Conservation (phyloP, 2,113 vertebrate species). For the Oenanthe oenanthe region DNA sequence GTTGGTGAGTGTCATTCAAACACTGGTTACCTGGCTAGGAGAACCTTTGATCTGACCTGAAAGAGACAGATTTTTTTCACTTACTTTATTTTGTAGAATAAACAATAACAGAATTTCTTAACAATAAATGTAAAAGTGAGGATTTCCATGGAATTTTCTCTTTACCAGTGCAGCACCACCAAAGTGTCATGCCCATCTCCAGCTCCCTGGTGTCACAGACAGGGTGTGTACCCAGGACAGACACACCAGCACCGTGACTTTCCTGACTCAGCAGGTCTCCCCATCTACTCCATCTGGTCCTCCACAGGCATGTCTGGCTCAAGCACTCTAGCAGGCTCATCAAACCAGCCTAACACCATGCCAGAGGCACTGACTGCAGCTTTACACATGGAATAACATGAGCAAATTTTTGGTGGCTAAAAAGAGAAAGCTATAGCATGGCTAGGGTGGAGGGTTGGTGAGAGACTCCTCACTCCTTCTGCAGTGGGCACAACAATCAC, state of each 20-base stretch:
- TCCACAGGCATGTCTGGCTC: neutral
- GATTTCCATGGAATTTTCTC: neutral
- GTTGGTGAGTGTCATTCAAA: neutral
- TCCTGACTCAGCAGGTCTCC: neutral
- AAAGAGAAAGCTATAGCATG: neutral
- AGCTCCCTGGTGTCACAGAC: neutral
- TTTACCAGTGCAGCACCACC: accelerated
- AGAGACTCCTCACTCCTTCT: neutral
- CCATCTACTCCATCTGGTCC: neutral
- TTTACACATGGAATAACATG: neutral
- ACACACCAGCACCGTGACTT: neutral
- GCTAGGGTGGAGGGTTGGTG: neutral
- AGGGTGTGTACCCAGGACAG: neutral
- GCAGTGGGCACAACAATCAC: neutral
- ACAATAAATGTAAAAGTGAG: neutral
- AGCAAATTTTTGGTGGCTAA: neutral
- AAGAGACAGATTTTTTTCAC: neutral
- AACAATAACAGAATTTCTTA: neutral
- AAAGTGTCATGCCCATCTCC: neutral
- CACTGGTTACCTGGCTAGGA: neutral
- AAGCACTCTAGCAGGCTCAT: neutral
- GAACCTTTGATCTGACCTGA: neutral
- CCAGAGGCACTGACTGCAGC: neutral
- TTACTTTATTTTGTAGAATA: neutral
- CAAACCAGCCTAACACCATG: neutral